phyloP scores from a whole-genome alignment of 1,140 invertebrate genomes.

The Portunus trituberculatus region DNA sequence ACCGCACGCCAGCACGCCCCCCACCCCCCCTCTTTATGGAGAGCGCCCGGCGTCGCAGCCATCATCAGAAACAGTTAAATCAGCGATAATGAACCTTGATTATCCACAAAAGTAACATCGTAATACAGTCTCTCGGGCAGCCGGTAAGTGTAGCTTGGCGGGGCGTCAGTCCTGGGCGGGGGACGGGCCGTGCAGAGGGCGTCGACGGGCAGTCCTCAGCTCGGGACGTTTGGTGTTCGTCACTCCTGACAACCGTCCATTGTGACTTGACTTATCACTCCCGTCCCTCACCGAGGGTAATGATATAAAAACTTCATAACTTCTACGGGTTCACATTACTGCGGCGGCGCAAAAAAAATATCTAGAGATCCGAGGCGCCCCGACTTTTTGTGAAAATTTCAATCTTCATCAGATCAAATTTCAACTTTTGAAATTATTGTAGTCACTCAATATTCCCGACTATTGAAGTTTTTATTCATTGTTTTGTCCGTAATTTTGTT shows the following conservation, averaged over 20 bases:
- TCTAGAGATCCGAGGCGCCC: neutral
- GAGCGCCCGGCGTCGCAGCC: neutral
- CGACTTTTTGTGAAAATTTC: slow-evolving; percentile 37
- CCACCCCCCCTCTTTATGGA: neutral
- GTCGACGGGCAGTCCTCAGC: slow-evolving; percentile 34
- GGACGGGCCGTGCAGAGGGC: slow-evolving; percentile 35
- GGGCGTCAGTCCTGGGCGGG: neutral
- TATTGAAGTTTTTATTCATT: slow-evolving; percentile 59
- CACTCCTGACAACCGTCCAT: slow-evolving; percentile 51
- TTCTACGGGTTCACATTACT: slow-evolving; percentile 29
- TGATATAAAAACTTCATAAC: slow-evolving; percentile 54
- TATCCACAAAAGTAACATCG: slow-evolving; percentile 22
- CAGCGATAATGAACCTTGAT: slow-evolving; percentile 22
- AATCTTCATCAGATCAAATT: slow-evolving; percentile 66
- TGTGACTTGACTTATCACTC: slow-evolving; percentile 53
- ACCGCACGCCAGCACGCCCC: neutral
- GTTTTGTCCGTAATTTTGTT: slow-evolving; percentile 57
- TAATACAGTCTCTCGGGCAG: slow-evolving; percentile 11
- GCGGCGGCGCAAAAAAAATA: slow-evolving; percentile 28
- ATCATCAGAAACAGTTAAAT: slow-evolving; percentile 24
- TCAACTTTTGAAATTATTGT: slow-evolving; percentile 47
- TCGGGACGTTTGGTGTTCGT: slow-evolving; percentile 58
- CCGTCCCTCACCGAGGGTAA: slow-evolving; percentile 26
- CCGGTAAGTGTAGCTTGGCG: slow-evolving; percentile 28
- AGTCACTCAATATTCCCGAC: slow-evolving; percentile 65